Percentiles rank a stretch among this genome's conserved stretches.
These are phyloP conservation scores for Oceanodroma leucorhoa DNA, from an alignment of 2,797 vertebrate species.

Conservation along the genomic window DNA sequence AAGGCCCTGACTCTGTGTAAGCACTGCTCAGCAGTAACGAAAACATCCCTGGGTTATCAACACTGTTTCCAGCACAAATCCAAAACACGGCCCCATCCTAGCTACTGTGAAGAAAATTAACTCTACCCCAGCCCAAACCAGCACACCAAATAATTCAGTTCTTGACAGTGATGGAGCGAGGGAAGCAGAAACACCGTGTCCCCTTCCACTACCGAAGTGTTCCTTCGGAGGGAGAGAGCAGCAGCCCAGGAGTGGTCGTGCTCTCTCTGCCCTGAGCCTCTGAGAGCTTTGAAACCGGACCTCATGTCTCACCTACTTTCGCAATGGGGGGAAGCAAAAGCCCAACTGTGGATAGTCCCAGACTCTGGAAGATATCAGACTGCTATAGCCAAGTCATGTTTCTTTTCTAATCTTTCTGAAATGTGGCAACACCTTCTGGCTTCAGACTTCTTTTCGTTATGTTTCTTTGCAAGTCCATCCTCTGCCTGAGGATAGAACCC, in stretches of 20 bases:
- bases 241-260: not conserved
- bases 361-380: not conserved
- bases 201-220: not conserved
- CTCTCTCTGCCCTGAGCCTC: not conserved
- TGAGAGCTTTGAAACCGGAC: not conserved
- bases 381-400: not conserved
- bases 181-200: not conserved
- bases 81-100: too few species aligned
- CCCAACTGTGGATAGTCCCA: not conserved
- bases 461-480: not conserved
- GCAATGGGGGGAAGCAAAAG: not conserved
- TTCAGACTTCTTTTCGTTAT: not conserved
- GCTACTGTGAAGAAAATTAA: too few species aligned
- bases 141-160: not conserved
- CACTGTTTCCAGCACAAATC: too few species aligned
- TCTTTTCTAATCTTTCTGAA: not conserved
- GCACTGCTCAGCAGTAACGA: too few species aligned
- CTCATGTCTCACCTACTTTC: not conserved
- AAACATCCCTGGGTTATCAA: too few species aligned
- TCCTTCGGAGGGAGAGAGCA: not conserved
- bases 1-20: too few species aligned
- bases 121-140: too few species aligned
- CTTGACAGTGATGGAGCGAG: not conserved
- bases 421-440: not conserved
- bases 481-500: not conserved